Base-by-base conservation (phyloP, 35 echinoderm and acorn worm genomes). In the Diadema setosum region DNA sequence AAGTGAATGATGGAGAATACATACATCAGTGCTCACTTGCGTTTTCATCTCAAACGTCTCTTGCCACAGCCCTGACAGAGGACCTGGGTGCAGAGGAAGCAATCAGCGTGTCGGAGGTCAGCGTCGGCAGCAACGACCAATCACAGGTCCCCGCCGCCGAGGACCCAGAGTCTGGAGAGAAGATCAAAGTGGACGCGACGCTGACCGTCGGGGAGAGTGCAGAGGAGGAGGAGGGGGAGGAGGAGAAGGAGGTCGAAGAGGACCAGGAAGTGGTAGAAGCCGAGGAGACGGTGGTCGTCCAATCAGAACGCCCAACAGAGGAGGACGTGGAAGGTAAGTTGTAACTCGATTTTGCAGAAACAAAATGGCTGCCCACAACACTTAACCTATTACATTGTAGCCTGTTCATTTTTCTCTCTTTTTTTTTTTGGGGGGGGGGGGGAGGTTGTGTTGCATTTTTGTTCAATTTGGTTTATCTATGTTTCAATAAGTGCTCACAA, bases 161-260 rank as follows among this genome's bases (percentile, higher is more conserved):
- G 40, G 73, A 78, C 44, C 73, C 73, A 18, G 73, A 78, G 40
- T 78, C 73, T 21, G 73, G 73, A 44, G 73, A 78, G 40, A 78
- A 78, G 44, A 41, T 78, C 37, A 33, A 41, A 8, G 24, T 42
- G 1, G 73, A 78, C 37, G 29, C 40, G 0, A 32, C 31, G 39
- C 55, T 37, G 58, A 26, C 41, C 35, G 70, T 67, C 29, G 60
- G 70, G 35, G 61, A 44, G 24, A 41, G 43, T 14, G 58, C 23
- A 24, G 37, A 37, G 7, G 24, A 29, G 31, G 59, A 64, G 32
- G 16, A 37, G 16, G 29, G 5, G 3, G 8, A 64, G 40, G 20
- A 7, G 26, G 35, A 45, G 31, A 44, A 36, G 18, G 42, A 23
- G 32, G 32, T 40, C 58, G 42, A n/a, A 24, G 59, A 64, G 18